A percentile compares a stretch with the other conserved stretches of the same genome.
phyloP scores from a whole-genome alignment of 35 echinoderm and acorn worm species.

The Apostichopus californicus region DNA sequence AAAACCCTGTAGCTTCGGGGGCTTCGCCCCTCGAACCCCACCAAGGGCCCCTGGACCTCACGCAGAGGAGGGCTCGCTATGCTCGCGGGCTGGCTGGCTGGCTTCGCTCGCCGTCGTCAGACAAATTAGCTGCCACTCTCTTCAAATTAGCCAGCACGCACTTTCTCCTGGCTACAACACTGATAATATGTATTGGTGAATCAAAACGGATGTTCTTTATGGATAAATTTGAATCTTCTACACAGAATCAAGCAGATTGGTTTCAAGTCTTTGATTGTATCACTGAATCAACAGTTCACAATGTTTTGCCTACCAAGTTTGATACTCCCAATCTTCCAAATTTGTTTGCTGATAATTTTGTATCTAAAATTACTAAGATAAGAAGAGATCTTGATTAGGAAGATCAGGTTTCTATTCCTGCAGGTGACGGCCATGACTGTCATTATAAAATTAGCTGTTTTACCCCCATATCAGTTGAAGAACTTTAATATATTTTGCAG shows the following conservation, averaged over 20 bases:
- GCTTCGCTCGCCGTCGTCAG: no score
- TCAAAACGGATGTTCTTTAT: background rate
- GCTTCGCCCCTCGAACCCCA: no score
- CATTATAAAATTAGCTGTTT: background rate
- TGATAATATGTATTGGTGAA: background rate
- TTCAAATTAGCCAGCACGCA: background rate
- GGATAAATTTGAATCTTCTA: slow-evolving; percentile 14
- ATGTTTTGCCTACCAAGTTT: slow-evolving; percentile 38
- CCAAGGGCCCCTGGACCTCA: no score
- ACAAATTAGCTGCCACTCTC: background rate
- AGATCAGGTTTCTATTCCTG: background rate
- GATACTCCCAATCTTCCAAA: background rate
- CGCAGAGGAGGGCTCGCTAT: no score
- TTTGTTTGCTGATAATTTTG: slow-evolving; percentile 31
- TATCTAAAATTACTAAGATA: slow-evolving; percentile 46
- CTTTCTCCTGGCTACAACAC: no score
- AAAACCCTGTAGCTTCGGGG: no score
- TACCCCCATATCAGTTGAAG: slow-evolving; percentile 15
- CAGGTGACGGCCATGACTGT: background rate
- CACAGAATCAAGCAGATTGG: background rate
- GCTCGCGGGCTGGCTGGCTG: no score
- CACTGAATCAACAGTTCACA: background rate
- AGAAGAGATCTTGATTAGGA: slow-evolving; percentile 10
- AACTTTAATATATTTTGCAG: slow-evolving; percentile 22
- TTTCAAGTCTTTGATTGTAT: background rate